Evolutionary conservation across 2,888 invertebrate species (phyloP), one percentile per base, ranked within the genome.

Genomic region (Auanema sp.): DNA sequence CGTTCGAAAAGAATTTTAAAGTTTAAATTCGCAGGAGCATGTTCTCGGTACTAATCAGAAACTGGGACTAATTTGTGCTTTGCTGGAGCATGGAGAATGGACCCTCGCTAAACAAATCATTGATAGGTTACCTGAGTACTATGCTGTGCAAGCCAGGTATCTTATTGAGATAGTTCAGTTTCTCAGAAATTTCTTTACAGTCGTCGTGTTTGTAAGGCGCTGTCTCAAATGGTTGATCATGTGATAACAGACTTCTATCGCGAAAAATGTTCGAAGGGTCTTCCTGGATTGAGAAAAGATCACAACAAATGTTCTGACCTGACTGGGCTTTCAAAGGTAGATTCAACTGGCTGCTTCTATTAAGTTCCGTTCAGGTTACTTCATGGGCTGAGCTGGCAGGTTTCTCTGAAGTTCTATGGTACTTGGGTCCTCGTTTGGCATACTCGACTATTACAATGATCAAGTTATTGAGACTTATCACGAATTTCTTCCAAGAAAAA

Each of bases 41-140:
- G 65, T 72, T 18, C 64, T 83, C 12, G 65, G 66, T 5, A 58
- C 58, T n/a, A 97, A 98, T 87, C 96, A 98, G 85, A 97, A 97
- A 86, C 89, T 95, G 78, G 92, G 93, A 25, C 87, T 98, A 24
- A 91, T 92, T 79, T 92, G 93, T 84, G 93, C 94, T 0, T 86
- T 96, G 54, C 84, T 97, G 10, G 89, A 89, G 51, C 89, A 93
- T 72, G 94, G 92, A 1, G 93, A 92, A 77, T 97, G 96, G 96
- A 88, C 89, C 18, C 91, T 91, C 80, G 93, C 93, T 2, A 88
- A 90, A 67, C 88, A 88, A 71, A 87, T 98, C 64, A 89, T 92
- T 33, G 90, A 90, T 75, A 88, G 91, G 60, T 87, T 97, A 67
- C 97, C 97, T 0, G 89, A 90, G 63, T 76, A 58, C 51, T 82